Evolutionary conservation across 1,140 invertebrate genomes (phyloP).

Genomic region (Hylyphantes graminicola): DNA sequence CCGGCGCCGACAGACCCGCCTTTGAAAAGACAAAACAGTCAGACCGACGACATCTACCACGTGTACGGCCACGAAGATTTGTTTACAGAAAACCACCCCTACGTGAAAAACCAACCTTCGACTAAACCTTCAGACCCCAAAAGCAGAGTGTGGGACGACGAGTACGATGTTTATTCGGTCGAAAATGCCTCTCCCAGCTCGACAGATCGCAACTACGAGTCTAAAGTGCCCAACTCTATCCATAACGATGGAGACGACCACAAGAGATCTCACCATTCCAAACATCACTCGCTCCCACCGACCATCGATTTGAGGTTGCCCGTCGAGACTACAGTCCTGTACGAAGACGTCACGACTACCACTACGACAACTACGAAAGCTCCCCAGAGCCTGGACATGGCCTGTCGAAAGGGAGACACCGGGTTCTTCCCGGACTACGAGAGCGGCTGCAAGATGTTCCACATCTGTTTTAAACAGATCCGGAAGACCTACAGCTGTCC

Average conservation of each 20-base stretch:
- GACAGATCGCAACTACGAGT: constrained; percentile 8
- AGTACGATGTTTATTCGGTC: not conserved
- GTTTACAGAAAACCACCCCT: constrained; percentile 39
- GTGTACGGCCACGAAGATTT: constrained; percentile 43
- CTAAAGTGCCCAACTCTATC: constrained; percentile 32
- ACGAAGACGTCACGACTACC: not conserved
- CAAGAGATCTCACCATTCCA: constrained; percentile 3
- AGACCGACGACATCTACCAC: constrained; percentile 43
- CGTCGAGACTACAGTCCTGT: not conserved
- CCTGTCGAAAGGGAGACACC: constrained; percentile 42
- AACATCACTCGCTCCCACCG: not conserved
- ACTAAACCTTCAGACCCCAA: constrained; percentile 3
- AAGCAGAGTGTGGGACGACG: constrained; percentile 1
- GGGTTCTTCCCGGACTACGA: constrained; percentile 58
- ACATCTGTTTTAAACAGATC: constrained; percentile 56
- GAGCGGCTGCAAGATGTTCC: constrained; percentile 54
- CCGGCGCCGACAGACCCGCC: not conserved
- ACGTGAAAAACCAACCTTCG: not conserved
- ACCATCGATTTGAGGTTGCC: not conserved
- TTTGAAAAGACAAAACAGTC: not conserved
- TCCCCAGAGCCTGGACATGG: constrained; percentile 7
- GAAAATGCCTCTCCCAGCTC: constrained; percentile 9
- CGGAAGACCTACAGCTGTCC: constrained; percentile 58
- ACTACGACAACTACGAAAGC: not conserved
- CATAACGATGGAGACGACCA: not conserved